These are phyloP conservation scores for Acromyrmex heyeri DNA, from an alignment of 1,140 invertebrate species.

Conservation along the genomic window DNA sequence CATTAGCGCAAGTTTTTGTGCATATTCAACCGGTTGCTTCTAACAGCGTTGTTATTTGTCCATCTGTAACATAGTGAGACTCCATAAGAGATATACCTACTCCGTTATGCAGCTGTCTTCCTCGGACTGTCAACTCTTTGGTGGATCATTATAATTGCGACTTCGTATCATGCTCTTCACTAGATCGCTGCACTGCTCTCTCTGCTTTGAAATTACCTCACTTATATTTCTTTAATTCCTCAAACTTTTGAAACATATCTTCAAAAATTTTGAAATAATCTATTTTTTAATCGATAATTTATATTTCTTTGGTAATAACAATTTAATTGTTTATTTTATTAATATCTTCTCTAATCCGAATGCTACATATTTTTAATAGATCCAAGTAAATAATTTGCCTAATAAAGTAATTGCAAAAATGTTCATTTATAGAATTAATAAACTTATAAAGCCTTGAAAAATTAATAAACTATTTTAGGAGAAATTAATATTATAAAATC, in stretches of 20 bases:
- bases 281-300: neutral
- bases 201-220: neutral
- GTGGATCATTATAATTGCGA: neutral
- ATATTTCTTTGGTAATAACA: neutral
- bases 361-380: neutral
- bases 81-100: neutral
- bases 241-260: neutral
- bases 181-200: neutral
- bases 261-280: neutral
- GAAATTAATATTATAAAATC: neutral
- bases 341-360: neutral
- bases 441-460: neutral
- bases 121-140: constrained; percentile 3
- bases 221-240: neutral
- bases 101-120: constrained; percentile 28
- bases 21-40: neutral
- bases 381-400: neutral
- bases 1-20: constrained; percentile 23
- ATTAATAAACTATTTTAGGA: neutral
- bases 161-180: neutral
- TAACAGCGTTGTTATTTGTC: constrained; percentile 37
- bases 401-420: neutral
- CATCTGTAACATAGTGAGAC: constrained; percentile 15
- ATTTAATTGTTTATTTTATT: neutral
- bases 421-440: neutral